These are phyloP conservation scores for Acanthoscelides obtectus DNA, from an alignment of 2,888 invertebrate species.

Conservation along the genomic window DNA sequence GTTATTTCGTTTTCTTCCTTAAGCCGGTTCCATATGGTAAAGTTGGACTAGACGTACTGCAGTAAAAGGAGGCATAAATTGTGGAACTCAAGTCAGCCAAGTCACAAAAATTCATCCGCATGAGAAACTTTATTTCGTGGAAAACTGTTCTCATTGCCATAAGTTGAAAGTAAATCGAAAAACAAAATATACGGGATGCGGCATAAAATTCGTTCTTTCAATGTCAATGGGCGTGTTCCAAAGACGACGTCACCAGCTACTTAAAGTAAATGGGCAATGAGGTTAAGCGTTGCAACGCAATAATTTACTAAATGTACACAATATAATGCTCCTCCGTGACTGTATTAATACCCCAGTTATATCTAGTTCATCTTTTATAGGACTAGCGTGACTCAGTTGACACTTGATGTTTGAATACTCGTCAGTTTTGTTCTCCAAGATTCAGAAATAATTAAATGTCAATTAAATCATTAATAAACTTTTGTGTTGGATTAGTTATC, in stretches of 20 bases:
- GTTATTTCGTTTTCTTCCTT: slow-evolving; percentile 8
- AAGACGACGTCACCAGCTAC: no score
- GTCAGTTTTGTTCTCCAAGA: slow-evolving; percentile 9
- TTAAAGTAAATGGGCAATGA: no score
- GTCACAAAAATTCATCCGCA: no score
- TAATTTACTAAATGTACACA: no score
- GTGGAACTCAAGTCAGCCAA: not conserved
- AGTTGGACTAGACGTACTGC: not conserved
- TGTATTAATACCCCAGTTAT: not conserved
- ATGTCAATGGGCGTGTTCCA: no score
- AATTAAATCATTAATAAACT: slow-evolving; percentile 42
- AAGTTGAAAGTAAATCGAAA: no score
- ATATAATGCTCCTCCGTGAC: not conserved
- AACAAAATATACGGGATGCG: no score
- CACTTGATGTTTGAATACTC: not conserved
- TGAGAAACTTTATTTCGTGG: no score
- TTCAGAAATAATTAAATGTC: slow-evolving; percentile 42
- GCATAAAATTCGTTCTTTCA: no score
- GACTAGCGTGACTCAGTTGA: not conserved
- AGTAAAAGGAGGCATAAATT: not conserved
- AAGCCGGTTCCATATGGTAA: not conserved
- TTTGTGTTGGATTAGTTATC: not conserved
- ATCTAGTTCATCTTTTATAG: not conserved
- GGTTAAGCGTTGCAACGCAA: no score
- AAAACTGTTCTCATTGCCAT: no score